Conservation (phyloP, 2,113 vertebrate genomes). For the Dipodomys ordii region DNA sequence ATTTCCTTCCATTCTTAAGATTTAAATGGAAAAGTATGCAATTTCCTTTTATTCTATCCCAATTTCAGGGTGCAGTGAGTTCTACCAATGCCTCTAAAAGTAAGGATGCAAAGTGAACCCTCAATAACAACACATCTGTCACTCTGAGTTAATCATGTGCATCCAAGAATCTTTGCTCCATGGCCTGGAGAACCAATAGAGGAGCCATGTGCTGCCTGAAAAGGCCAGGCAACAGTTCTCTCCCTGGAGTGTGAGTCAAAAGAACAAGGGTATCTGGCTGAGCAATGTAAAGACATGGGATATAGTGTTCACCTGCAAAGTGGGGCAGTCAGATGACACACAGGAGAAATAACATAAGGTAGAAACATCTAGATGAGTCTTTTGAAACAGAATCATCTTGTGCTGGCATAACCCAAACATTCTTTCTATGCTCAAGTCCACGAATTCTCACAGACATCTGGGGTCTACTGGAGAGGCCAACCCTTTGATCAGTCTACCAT, state of each 20-base stretch:
- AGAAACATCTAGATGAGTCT: not conserved
- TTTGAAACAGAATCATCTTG: not conserved
- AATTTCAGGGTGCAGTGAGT: not conserved
- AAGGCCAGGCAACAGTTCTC: not conserved
- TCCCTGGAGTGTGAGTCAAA: not conserved
- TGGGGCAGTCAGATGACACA: not conserved
- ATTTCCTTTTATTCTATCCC: not conserved
- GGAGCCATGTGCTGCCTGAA: not conserved
- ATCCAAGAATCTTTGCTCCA: not conserved
- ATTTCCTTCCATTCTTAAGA: not conserved
- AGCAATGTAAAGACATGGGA: not conserved
- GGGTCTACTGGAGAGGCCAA: not conserved
- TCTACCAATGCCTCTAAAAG: not conserved
- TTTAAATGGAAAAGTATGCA: not conserved
- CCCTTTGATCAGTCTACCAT: not conserved
- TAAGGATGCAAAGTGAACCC: not conserved
- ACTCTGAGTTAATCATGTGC: conserved; percentile 16
- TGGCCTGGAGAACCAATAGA: not conserved
- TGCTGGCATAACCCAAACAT: not conserved
- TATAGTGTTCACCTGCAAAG: rapidly evolving
- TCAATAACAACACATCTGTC: not conserved
- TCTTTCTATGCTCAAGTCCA: not conserved
- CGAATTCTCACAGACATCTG: not conserved
- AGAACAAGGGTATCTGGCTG: not conserved
- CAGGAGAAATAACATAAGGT: not conserved